phyloP scores from a whole-genome alignment of 2,888 invertebrate genomes.

The Steinernema scapterisci region DNA sequence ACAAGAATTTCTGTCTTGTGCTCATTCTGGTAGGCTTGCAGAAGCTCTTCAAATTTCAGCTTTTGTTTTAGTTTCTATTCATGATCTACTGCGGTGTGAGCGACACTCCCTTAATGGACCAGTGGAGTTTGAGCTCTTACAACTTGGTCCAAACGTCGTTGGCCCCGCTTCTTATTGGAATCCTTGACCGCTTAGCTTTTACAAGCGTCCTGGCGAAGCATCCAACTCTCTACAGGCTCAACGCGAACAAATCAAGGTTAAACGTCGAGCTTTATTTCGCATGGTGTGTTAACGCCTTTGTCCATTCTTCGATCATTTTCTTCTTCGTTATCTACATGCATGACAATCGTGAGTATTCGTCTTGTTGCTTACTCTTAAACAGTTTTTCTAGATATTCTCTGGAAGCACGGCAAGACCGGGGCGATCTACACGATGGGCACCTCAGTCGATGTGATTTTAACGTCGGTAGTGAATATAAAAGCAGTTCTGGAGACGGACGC shows the following conservation, averaged over 20 bases:
- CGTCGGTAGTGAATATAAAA: constrained; percentile 91
- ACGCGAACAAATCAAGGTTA: constrained; percentile 21
- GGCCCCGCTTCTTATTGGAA: constrained; percentile 35
- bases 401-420: not conserved
- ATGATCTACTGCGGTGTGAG: constrained; percentile 34
- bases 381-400: not conserved
- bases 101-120: constrained; percentile 38
- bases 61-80: constrained; percentile 32
- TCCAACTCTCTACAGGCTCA: constrained; percentile 17
- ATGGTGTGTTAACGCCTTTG: not conserved
- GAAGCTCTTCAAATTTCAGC: no score
- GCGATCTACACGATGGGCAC: constrained; percentile 16
- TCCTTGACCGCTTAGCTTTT: constrained; percentile 34
- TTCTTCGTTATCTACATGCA: not conserved
- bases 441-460: constrained; percentile 70
- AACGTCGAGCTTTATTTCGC: constrained; percentile 31
- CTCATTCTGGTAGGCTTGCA: constrained; percentile 32
- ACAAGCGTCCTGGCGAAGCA: constrained; percentile 16
- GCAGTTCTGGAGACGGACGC: constrained; percentile 89
- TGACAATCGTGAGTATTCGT: no score
- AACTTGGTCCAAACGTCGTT: constrained; percentile 24
- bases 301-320: constrained; percentile 34
- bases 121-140: constrained; percentile 27
- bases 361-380: no score
- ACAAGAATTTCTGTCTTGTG: constrained; percentile 45